Percentiles rank a stretch among this genome's conserved stretches.
These are phyloP conservation scores for Sebastes reedi DNA, from an alignment of 2,797 vertebrate species.

Conservation along the genomic window DNA sequence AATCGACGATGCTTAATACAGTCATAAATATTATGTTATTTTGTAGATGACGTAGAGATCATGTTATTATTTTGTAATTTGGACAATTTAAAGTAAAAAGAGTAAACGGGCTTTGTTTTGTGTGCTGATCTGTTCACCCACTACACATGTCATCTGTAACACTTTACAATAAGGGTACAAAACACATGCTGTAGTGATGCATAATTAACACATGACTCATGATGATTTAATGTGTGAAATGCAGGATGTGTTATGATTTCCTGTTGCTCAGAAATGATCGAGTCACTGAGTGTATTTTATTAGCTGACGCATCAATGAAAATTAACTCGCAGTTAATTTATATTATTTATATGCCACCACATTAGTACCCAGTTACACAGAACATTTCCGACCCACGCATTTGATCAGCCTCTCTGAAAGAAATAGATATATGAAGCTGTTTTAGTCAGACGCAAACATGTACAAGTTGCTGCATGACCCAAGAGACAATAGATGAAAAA, in stretches of 20 bases:
- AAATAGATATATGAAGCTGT: neutral
- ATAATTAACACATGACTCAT: neutral
- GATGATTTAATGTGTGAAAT: neutral
- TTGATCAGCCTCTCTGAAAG: neutral
- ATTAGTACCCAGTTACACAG: neutral
- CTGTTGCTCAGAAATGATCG: neutral
- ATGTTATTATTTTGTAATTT: slow-evolving; percentile 89
- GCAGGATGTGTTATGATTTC: neutral
- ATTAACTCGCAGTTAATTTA: neutral
- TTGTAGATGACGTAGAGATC: slow-evolving; percentile 85
- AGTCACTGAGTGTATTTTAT: neutral
- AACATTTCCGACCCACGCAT: neutral
- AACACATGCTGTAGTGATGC: neutral
- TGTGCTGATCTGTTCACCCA: slow-evolving; percentile 42
- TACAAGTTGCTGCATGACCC: neutral
- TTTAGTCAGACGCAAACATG: neutral
- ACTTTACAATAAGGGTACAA: neutral
- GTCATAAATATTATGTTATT: slow-evolving; percentile 83
- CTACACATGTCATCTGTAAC: neutral
- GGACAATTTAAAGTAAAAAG: slow-evolving; percentile 86
- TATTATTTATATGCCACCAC: neutral
- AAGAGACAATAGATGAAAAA: neutral
- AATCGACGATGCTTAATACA: slow-evolving; percentile 81
- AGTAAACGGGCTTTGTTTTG: slow-evolving; percentile 64
- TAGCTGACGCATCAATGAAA: neutral